phyloP scores from a whole-genome alignment of 1,140 invertebrate genomes.

The Stenopsyche tienmushanensis region DNA sequence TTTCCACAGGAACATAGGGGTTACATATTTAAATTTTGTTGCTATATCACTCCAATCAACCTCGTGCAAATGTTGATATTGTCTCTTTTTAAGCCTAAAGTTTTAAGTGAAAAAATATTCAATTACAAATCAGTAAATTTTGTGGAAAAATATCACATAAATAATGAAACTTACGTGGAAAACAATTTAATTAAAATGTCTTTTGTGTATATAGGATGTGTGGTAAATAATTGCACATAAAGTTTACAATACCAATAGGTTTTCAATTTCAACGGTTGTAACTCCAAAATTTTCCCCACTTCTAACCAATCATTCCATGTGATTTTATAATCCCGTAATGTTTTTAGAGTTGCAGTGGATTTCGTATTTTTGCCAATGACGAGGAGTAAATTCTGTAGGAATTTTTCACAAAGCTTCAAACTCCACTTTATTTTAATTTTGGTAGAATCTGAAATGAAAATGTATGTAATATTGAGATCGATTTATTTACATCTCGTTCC shows the following conservation, averaged over 20 bases:
- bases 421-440: slow-evolving; percentile 24
- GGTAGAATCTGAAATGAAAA: neutral
- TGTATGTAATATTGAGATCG: no score
- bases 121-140: no score
- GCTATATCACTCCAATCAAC: slow-evolving; percentile 28
- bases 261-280: slow-evolving; percentile 25
- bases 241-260: slow-evolving; percentile 31
- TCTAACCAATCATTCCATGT: slow-evolving; percentile 11
- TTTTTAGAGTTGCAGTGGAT: neutral
- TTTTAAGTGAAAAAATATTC: neutral
- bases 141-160: no score
- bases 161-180: slow-evolving; percentile 20
- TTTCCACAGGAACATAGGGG: slow-evolving; percentile 29
- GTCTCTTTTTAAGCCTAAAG: slow-evolving; percentile 22
- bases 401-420: slow-evolving; percentile 24
- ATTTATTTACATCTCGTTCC: no score
- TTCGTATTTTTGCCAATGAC: neutral
- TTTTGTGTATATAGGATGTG: slow-evolving; percentile 15
- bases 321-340: slow-evolving; percentile 14
- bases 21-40: slow-evolving; percentile 16
- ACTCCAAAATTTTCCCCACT: slow-evolving; percentile 14
- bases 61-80: slow-evolving; percentile 26
- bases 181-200: slow-evolving; percentile 20
- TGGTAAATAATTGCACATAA: slow-evolving; percentile 33
- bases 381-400: neutral